These are phyloP conservation scores for Calidris pygmaea DNA, from an alignment of 2,113 vertebrate genomes.

Conservation along the genomic window DNA sequence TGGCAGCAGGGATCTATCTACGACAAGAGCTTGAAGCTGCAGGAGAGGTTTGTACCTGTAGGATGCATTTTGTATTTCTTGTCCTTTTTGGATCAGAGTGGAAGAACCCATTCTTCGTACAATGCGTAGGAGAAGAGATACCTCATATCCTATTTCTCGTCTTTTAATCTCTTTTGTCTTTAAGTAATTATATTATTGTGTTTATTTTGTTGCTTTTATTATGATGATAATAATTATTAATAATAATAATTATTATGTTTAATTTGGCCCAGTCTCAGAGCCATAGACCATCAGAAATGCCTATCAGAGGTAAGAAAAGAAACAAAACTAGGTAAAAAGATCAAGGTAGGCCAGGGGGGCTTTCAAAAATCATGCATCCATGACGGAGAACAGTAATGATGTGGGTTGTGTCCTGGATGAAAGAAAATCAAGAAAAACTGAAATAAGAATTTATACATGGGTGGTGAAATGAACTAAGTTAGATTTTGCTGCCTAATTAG, in stretches of 20 bases:
- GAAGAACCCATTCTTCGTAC: neutral
- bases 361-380: neutral
- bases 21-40: neutral
- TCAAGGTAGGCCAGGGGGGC: neutral
- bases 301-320: neutral
- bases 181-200: no score
- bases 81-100: neutral
- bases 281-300: neutral
- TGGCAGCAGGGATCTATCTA: neutral
- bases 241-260: neutral
- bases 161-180: neutral
- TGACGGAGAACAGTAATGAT: neutral
- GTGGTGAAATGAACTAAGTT: conserved; percentile 9
- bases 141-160: neutral
- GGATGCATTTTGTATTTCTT: neutral
- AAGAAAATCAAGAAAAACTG: neutral
- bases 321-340: neutral
- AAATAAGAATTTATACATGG: neutral
- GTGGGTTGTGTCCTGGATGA: neutral
- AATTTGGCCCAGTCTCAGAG: neutral
- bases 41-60: neutral
- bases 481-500: conserved; percentile 30
- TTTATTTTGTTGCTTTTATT: no score
- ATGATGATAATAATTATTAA: no score
- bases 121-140: fast-evolving